A percentile compares a stretch with the other conserved stretches of the same genome.
Conservation (phyloP, 2,113 vertebrate species). For the Neolamprologus modestus region DNA sequence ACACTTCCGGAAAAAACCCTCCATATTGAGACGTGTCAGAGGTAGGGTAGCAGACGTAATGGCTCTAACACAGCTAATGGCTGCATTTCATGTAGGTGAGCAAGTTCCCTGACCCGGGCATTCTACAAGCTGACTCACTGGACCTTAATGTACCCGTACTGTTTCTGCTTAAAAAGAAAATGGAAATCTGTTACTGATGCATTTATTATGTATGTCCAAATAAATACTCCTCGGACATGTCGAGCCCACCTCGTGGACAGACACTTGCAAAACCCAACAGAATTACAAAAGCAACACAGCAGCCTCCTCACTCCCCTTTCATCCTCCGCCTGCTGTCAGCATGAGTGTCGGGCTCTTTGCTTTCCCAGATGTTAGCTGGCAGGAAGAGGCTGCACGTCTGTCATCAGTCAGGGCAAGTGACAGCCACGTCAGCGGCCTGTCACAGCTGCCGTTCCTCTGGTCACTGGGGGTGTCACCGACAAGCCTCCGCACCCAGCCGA, state of each 20-base stretch:
- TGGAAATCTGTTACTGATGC: background rate
- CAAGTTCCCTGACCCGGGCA: background rate
- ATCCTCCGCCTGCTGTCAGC: conserved; percentile 3
- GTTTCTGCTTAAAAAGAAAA: background rate
- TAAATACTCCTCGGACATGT: background rate
- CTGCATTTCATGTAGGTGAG: background rate
- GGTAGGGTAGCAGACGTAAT: background rate
- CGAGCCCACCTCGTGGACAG: background rate
- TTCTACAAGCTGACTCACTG: background rate
- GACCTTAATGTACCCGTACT: background rate
- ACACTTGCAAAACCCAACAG: background rate
- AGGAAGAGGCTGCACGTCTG: conserved; percentile 41
- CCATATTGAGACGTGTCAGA: background rate
- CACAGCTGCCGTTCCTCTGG: conserved; percentile 55
- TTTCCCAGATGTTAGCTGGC: conserved; percentile 50
- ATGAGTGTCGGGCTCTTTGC: conserved; percentile 25
- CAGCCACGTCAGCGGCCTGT: conserved; percentile 42
- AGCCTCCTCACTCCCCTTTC: background rate
- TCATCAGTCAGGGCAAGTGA: conserved; percentile 59
- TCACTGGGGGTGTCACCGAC: conserved; percentile 15
- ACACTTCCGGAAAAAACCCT: background rate
- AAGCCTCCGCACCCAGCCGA: background rate
- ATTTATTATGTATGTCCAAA: background rate
- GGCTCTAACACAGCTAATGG: background rate
- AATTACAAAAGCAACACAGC: background rate